Evolutionary conservation across 2,888 invertebrate species (phyloP).

Genomic region (Mactromeris polynyma): DNA sequence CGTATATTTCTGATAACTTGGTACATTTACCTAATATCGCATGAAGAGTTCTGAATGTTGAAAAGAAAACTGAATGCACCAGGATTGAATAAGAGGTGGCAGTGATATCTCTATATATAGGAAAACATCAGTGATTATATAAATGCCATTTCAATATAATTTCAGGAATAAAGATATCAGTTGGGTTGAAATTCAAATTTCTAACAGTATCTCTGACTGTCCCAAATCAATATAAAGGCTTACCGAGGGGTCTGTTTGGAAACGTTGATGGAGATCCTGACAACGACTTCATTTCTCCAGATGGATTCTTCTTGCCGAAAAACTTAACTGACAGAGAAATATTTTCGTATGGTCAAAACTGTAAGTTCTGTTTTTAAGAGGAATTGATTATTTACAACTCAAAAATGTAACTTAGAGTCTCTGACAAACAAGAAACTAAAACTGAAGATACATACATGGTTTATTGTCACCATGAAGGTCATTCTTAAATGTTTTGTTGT

Average conservation of each 20-base stretch:
- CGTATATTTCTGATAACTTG: too few species aligned
- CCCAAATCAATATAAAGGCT: constrained; percentile 28
- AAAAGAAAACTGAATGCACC: too few species aligned
- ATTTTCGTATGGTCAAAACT: constrained; percentile 59
- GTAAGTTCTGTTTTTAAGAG: constrained; percentile 62
- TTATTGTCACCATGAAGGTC: too few species aligned
- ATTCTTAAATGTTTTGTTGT: too few species aligned
- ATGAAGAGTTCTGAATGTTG: too few species aligned
- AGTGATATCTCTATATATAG: too few species aligned
- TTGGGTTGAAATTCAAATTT: constrained; percentile 24
- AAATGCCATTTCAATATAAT: background rate
- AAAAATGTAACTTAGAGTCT: too few species aligned
- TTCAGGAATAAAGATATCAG: background rate
- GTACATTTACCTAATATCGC: too few species aligned
- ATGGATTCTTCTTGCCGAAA: constrained; percentile 53
- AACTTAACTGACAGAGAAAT: constrained; percentile 56
- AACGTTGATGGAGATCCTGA: constrained; percentile 62
- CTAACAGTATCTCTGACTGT: constrained; percentile 56
- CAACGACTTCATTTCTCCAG: constrained; percentile 65
- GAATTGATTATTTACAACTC: too few species aligned
- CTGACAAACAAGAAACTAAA: too few species aligned
- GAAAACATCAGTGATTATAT: background rate
- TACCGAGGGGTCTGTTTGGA: constrained; percentile 67
- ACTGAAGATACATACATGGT: too few species aligned
- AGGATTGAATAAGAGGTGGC: too few species aligned